phyloP scores from a whole-genome alignment of 2,888 invertebrate species.

The Volucella zonaria region DNA sequence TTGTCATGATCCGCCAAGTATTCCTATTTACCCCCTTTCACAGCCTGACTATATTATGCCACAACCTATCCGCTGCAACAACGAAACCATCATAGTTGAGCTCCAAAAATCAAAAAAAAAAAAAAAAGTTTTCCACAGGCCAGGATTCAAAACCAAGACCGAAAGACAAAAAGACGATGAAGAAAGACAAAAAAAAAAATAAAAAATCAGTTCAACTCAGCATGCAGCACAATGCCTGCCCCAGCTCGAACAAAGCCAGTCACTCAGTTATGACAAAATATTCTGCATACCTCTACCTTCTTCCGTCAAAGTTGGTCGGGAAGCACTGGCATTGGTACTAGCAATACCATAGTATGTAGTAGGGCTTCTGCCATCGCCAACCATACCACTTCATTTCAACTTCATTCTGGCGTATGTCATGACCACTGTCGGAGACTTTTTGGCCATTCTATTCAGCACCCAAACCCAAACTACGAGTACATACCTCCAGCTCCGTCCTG shows the following conservation, averaged over 20 bases:
- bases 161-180: background rate
- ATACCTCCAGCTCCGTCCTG: no score
- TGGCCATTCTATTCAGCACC: slow-evolving; percentile 56
- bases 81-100: slow-evolving; percentile 5
- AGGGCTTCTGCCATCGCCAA: background rate
- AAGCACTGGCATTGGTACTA: background rate
- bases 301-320: slow-evolving; percentile 59
- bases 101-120: slow-evolving; percentile 24
- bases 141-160: no score
- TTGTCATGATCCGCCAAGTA: slow-evolving; percentile 27
- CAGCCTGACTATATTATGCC: no score
- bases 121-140: background rate
- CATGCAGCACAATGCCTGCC: slow-evolving; percentile 68
- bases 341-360: background rate
- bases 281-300: slow-evolving; percentile 67
- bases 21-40: slow-evolving; percentile 12
- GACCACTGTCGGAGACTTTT: slow-evolving; percentile 67
- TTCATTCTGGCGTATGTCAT: slow-evolving; percentile 47
- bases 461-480: no score
- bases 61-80: no score
- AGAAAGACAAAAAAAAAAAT: slow-evolving; percentile 10
- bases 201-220: slow-evolving; percentile 46
- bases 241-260: slow-evolving; percentile 65
- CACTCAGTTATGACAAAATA: slow-evolving; percentile 72
- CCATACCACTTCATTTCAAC: background rate